Conservation (phyloP, 2,113 vertebrate species). For the Dascyllus trimaculatus region DNA sequence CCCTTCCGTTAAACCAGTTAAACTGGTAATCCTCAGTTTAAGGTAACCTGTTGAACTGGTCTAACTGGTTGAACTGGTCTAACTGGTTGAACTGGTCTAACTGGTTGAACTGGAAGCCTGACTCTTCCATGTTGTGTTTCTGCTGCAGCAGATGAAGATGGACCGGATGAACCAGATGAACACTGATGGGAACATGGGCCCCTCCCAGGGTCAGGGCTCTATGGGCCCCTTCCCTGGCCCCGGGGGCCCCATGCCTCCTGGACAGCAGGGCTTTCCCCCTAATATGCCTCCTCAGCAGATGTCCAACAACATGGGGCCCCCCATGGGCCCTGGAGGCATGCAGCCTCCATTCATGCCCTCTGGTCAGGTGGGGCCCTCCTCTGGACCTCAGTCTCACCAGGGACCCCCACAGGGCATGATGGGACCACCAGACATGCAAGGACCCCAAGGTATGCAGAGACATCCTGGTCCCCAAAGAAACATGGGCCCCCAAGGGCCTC, state of each 20-base stretch:
- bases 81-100: background rate
- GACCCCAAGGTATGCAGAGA: slow-evolving; percentile 92
- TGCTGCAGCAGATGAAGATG: slow-evolving; percentile 94
- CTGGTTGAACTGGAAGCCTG: background rate
- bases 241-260: slow-evolving; percentile 88
- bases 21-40: no score
- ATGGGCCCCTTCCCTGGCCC: slow-evolving; percentile 91
- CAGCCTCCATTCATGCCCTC: slow-evolving; percentile 93
- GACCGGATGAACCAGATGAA: slow-evolving; percentile 95
- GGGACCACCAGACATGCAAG: slow-evolving; percentile 94
- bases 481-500: slow-evolving; percentile 90
- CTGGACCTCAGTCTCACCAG: slow-evolving; percentile 91
- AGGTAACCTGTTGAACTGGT: no score
- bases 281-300: slow-evolving; percentile 93
- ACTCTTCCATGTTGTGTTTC: background rate
- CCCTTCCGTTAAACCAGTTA: no score
- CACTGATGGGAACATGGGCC: slow-evolving; percentile 85
- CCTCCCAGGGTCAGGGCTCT: slow-evolving; percentile 87
- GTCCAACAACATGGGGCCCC: slow-evolving; percentile 91
- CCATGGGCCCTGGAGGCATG: slow-evolving; percentile 92
- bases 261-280: slow-evolving; percentile 92
- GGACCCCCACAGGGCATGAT: slow-evolving; percentile 93
- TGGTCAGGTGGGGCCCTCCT: slow-evolving; percentile 91
- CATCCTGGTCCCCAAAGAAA: slow-evolving; percentile 92
- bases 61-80: no score